These are phyloP conservation scores for Isoperla grammatica DNA, from an alignment of 2,888 invertebrate genomes.

Conservation along the genomic window DNA sequence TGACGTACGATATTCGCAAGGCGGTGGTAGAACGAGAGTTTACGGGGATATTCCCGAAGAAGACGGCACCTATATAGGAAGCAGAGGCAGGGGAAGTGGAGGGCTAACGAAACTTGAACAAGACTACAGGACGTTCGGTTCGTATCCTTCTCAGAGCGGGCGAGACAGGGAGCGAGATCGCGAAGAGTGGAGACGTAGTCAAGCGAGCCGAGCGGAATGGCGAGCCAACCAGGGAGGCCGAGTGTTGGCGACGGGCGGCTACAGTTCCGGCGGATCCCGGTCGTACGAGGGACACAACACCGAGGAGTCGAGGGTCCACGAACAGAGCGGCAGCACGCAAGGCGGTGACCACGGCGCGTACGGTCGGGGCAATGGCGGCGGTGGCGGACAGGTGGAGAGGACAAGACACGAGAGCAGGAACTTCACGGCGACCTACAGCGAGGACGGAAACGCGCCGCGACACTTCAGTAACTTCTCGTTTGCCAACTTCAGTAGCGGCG, in stretches of 20 bases:
- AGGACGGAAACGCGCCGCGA: background rate
- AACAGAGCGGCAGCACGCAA: no score
- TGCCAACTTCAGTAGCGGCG: background rate
- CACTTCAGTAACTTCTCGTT: constrained; percentile 5
- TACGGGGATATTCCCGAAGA: background rate
- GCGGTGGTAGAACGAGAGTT: no score
- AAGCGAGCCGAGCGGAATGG: no score
- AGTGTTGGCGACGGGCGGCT: no score
- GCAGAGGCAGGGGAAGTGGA: background rate
- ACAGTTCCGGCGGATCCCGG: no score
- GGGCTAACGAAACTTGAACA: background rate
- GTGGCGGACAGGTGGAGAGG: background rate
- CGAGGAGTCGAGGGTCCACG: no score
- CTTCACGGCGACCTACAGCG: constrained; percentile 2
- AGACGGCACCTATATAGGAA: background rate
- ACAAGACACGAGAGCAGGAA: background rate
- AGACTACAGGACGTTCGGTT: constrained; percentile 8
- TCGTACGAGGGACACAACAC: no score
- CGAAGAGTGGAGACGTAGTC: background rate
- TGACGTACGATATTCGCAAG: no score
- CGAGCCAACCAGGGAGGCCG: no score
- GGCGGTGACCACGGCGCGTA: background rate
- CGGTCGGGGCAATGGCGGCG: background rate
- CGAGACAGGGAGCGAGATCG: background rate
- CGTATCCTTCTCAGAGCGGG: background rate